Conservation (phyloP, 1,140 invertebrate genomes). For the Cotesia vestalis region DNA sequence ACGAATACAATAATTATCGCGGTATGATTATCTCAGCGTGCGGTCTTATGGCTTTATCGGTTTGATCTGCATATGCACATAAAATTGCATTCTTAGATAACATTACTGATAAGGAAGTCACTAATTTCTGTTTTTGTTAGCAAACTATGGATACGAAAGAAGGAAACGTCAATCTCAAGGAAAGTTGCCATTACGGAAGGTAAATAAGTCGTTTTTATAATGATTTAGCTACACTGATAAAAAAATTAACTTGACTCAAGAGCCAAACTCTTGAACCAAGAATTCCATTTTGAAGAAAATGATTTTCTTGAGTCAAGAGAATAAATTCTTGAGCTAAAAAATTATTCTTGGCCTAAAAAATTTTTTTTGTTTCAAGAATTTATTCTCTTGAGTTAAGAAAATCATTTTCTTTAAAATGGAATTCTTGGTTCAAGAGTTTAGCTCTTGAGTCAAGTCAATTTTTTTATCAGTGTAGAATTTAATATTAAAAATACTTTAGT, state of each 20-base stretch:
- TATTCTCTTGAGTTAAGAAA: no score
- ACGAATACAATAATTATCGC: not conserved
- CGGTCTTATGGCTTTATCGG: not conserved
- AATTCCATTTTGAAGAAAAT: no score
- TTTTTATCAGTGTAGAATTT: not conserved
- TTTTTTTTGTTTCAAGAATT: no score
- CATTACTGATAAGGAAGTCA: not conserved
- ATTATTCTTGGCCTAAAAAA: no score
- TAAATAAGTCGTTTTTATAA: not conserved
- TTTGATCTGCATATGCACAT: not conserved
- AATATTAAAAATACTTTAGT: constrained; percentile 1
- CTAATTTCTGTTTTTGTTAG: not conserved
- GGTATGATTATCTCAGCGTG: constrained; percentile 1
- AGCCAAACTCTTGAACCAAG: no score
- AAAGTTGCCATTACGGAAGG: not conserved
- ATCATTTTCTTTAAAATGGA: no score
- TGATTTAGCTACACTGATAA: not conserved
- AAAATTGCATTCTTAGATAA: not conserved
- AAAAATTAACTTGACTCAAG: no score
- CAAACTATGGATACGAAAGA: not conserved
- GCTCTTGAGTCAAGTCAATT: no score
- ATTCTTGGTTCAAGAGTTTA: no score
- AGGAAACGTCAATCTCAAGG: not conserved
- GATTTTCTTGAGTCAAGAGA: no score
- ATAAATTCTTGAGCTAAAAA: no score